A percentile compares a stretch with the other conserved stretches of the same genome.
phyloP scores from a whole-genome alignment of 2,888 invertebrate genomes.

The Lasiommata megera region DNA sequence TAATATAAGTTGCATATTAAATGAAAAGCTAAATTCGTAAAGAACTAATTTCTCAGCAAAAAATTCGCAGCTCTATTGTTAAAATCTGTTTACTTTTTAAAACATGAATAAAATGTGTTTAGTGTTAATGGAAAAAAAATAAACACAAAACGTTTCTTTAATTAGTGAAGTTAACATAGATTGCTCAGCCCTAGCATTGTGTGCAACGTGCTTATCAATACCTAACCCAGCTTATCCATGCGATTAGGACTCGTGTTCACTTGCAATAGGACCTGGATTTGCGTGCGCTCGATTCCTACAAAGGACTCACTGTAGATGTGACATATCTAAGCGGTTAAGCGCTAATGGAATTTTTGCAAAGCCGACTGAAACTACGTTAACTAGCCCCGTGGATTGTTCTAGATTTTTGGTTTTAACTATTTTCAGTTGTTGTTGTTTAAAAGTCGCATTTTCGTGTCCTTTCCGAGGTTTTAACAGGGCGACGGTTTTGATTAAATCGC shows the following conservation, averaged over 20 bases:
- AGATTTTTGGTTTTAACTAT: conserved; percentile 4
- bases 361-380: conserved; percentile 24
- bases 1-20: too few relatives aligned
- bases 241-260: conserved; percentile 24
- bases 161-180: too few relatives aligned
- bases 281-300: conserved; percentile 14
- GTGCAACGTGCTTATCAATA: conserved; percentile 26
- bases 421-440: conserved; percentile 1
- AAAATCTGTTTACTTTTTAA: too few relatives aligned
- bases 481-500: background rate
- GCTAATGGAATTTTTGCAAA: conserved; percentile 32
- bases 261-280: conserved; percentile 27
- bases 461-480: background rate
- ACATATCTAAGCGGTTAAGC: conserved; percentile 17
- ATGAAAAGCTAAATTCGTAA: too few relatives aligned
- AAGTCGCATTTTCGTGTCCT: background rate
- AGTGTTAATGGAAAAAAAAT: too few relatives aligned
- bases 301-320: conserved; percentile 19
- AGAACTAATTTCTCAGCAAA: too few relatives aligned
- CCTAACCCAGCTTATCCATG: conserved; percentile 19
- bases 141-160: too few relatives aligned
- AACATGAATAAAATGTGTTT: too few relatives aligned
- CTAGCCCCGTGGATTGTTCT: conserved; percentile 21
- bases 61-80: too few relatives aligned
- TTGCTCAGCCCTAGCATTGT: conserved; percentile 3